These are phyloP conservation scores for Psittacus erithacus DNA, from an alignment of 2,113 vertebrate species.

Conservation along the genomic window DNA sequence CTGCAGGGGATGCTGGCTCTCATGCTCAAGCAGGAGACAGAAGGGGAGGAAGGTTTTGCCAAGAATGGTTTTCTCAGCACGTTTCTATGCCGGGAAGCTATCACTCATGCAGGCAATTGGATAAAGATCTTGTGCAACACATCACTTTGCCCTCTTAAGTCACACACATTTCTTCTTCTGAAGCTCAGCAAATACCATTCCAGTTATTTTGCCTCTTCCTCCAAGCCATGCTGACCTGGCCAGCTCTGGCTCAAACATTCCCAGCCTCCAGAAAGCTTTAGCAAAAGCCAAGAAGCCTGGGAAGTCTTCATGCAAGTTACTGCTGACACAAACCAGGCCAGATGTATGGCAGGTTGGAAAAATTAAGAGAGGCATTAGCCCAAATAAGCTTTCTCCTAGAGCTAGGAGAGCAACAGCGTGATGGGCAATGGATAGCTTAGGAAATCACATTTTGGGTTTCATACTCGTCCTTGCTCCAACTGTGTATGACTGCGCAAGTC, in stretches of 20 bases:
- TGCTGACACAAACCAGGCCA: slow-evolving; percentile 21
- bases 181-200: not conserved
- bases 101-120: not conserved
- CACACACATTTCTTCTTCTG: not conserved
- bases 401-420: not conserved
- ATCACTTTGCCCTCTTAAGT: not conserved
- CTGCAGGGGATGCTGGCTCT: not conserved
- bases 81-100: not conserved
- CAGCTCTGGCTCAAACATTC: not conserved
- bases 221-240: not conserved
- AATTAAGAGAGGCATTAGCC: not conserved
- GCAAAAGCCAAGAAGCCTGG: not conserved
- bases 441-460: not conserved
- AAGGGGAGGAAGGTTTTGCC: not conserved
- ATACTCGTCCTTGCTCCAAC: not conserved
- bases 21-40: not conserved
- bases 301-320: not conserved
- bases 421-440: not conserved
- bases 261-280: not conserved
- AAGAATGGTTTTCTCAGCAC: not conserved
- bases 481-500: not conserved
- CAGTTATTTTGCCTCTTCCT: not conserved
- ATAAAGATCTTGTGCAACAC: slow-evolving; percentile 33
- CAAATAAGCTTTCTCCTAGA: not conserved
- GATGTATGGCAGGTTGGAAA: not conserved